These are phyloP conservation scores for Meloe dianella DNA, from an alignment of 2,888 invertebrate genomes.

Conservation along the genomic window DNA sequence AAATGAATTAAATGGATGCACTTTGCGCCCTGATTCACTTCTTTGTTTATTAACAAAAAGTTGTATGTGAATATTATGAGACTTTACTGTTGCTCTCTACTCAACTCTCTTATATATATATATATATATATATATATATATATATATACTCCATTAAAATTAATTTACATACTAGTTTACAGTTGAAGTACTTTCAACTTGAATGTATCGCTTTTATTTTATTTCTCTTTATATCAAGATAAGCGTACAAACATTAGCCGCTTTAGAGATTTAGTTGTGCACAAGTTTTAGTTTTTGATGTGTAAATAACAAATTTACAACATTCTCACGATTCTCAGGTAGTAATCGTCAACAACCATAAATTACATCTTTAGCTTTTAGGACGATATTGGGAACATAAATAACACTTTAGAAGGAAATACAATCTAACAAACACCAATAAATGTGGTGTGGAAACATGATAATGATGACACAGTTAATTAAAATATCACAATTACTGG, in stretches of 20 bases:
- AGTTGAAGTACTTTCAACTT: slow-evolving; percentile 18
- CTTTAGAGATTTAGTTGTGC: not conserved
- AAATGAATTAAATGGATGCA: not conserved
- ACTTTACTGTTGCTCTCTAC: slow-evolving; percentile 5
- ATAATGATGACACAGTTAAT: slow-evolving; percentile 53
- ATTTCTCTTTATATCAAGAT: slow-evolving; percentile 6
- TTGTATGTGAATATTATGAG: slow-evolving; percentile 4
- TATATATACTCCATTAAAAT: slow-evolving; percentile 13
- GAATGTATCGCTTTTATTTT: slow-evolving; percentile 15
- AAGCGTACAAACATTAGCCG: not conserved
- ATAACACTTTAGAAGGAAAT: slow-evolving; percentile 24
- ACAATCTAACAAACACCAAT: slow-evolving; percentile 1
- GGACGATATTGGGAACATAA: slow-evolving; percentile 27
- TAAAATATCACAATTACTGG: slow-evolving; percentile 51
- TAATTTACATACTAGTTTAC: slow-evolving; percentile 20
- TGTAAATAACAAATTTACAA: slow-evolving; percentile 27
- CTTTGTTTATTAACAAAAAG: slow-evolving; percentile 26
- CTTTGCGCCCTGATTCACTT: slow-evolving; percentile 6
- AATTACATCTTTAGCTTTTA: slow-evolving; percentile 25
- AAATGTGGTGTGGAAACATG: slow-evolving; percentile 12
- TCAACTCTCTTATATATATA: not conserved
- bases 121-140: too few relatives aligned
- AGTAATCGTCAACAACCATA: slow-evolving; percentile 26
- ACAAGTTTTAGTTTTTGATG: slow-evolving; percentile 8
- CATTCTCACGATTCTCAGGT: slow-evolving; percentile 24